A percentile compares a stretch with the other conserved stretches of the same genome.
phyloP scores from a whole-genome alignment of 2,113 vertebrate genomes.

The Corythornis vintsioides region DNA sequence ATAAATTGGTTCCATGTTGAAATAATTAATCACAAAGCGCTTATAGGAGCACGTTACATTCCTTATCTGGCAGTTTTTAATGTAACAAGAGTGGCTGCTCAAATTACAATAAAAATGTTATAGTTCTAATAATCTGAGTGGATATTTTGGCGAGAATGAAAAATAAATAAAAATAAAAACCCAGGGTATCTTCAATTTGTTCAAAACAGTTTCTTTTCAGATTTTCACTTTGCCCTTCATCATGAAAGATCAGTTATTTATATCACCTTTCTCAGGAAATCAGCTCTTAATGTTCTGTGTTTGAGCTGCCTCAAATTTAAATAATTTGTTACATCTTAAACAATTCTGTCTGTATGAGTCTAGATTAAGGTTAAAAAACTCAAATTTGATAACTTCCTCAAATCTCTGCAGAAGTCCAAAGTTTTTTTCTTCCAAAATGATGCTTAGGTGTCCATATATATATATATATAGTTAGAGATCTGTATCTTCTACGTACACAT shows the following conservation, averaged over 20 bases:
- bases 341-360: neutral
- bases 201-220: neutral
- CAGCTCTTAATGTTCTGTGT: neutral
- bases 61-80: neutral
- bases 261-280: neutral
- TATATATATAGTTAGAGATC: neutral
- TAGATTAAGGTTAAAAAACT: neutral
- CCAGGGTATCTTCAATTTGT: neutral
- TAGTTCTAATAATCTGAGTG: neutral
- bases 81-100: neutral
- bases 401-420: too few relatives aligned
- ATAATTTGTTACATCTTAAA: neutral
- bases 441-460: fast-evolving
- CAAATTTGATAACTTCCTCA: neutral
- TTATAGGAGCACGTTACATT: neutral
- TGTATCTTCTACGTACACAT: neutral
- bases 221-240: neutral
- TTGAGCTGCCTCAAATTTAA: neutral
- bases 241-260: neutral
- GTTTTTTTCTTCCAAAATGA: neutral
- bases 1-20: neutral
- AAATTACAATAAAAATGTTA: neutral
- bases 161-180: neutral
- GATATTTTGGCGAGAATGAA: fast-evolving
- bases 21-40: neutral